phyloP scores from a whole-genome alignment of 1,140 invertebrate species.

The Bombus ignitus region DNA sequence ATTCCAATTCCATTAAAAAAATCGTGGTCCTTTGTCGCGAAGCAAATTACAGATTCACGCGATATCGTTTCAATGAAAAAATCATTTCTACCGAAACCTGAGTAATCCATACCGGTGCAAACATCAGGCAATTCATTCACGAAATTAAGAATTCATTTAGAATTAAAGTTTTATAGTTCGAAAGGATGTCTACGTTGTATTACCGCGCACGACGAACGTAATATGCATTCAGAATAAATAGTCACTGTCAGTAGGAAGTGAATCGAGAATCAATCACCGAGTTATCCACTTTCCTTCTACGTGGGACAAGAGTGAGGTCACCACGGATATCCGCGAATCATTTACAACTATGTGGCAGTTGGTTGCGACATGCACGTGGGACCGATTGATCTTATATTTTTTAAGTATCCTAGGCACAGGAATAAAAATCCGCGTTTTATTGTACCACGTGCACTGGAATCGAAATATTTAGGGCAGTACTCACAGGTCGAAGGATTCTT shows the following conservation, averaged over 20 bases:
- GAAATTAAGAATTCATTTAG: neutral
- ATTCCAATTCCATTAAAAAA: neutral
- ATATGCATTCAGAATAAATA: neutral
- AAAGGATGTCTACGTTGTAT: too few relatives aligned
- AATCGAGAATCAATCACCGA: neutral
- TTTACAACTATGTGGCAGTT: neutral
- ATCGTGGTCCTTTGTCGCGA: neutral
- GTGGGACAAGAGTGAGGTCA: neutral
- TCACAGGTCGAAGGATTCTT: neutral
- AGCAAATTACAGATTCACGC: neutral
- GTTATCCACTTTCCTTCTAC: neutral
- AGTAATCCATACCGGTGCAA: neutral
- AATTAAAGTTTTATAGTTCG: neutral
- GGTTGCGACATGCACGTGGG: too few relatives aligned
- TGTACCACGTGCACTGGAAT: neutral
- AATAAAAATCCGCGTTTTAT: conserved; percentile 31
- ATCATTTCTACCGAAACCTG: neutral
- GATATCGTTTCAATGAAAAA: neutral
- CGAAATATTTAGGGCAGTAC: conserved; percentile 10
- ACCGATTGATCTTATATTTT: conserved; percentile 39
- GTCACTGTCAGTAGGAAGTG: neutral
- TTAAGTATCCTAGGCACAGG: neutral
- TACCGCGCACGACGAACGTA: neutral
- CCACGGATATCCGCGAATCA: neutral
- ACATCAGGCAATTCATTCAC: neutral